These are phyloP conservation scores for Achlya flavicornis DNA, from an alignment of 2,888 invertebrate species.

Conservation along the genomic window DNA sequence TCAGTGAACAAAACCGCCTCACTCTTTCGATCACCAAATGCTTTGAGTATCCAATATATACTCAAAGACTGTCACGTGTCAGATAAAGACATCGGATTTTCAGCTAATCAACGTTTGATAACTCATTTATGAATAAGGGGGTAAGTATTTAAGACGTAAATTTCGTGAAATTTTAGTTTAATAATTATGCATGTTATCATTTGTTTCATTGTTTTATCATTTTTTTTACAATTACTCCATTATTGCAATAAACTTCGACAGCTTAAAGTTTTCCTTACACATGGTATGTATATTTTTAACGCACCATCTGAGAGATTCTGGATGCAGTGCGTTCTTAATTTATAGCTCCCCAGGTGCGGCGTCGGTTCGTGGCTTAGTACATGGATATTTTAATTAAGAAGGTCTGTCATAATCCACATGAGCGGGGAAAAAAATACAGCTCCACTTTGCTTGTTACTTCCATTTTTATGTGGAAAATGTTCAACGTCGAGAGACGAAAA, in stretches of 20 bases:
- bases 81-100: no score
- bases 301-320: slow-evolving; percentile 15
- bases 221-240: background rate
- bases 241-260: background rate
- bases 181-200: no score
- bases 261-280: background rate
- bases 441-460: slow-evolving; percentile 16
- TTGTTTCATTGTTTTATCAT: background rate
- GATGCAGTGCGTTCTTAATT: slow-evolving; percentile 52
- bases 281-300: slow-evolving; percentile 18
- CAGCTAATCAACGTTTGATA: no score
- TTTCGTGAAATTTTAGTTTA: no score
- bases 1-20: no score
- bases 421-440: slow-evolving; percentile 39
- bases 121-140: no score
- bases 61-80: no score
- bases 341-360: slow-evolving; percentile 72
- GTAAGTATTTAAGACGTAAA: no score
- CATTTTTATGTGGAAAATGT: slow-evolving; percentile 17
- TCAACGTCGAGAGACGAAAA: slow-evolving; percentile 36
- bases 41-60: no score
- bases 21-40: no score
- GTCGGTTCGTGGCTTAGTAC: slow-evolving; percentile 66
- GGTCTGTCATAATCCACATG: slow-evolving; percentile 63
- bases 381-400: slow-evolving; percentile 76